phyloP scores from a whole-genome alignment of 2,888 invertebrate species.

The Hypomecis atomaria region DNA sequence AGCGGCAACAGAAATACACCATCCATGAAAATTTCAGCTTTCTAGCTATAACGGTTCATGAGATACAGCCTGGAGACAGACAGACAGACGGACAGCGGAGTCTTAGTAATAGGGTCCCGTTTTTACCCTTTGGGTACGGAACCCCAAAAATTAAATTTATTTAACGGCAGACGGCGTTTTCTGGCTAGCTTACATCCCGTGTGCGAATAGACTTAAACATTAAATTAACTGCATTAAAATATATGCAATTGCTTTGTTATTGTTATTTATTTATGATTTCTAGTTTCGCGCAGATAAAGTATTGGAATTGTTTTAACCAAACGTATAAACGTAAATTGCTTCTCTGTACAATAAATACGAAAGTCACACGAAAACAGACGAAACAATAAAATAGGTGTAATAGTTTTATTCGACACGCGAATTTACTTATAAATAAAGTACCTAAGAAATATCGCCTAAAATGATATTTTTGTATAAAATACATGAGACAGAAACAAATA shows the following conservation, averaged over 20 bases:
- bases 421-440: not conserved
- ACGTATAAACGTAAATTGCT: not conserved
- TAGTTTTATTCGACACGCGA: not conserved
- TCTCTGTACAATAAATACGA: not conserved
- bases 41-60: no score
- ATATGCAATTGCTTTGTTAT: no score
- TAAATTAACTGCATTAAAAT: not conserved
- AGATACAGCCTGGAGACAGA: no score
- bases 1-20: no score
- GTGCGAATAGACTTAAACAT: no score
- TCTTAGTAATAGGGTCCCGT: no score
- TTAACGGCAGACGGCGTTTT: no score
- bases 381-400: not conserved
- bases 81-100: no score
- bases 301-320: not conserved
- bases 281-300: not conserved
- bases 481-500: not conserved
- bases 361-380: not conserved
- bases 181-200: no score
- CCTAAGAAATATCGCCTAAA: not conserved
- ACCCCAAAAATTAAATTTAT: no score
- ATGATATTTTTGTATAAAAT: conserved; percentile 12
- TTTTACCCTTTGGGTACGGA: no score
- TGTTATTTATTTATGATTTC: conserved; percentile 3
- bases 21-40: no score